Base-by-base conservation (phyloP, 2,113 vertebrate genomes). In the Ailurus styani region DNA sequence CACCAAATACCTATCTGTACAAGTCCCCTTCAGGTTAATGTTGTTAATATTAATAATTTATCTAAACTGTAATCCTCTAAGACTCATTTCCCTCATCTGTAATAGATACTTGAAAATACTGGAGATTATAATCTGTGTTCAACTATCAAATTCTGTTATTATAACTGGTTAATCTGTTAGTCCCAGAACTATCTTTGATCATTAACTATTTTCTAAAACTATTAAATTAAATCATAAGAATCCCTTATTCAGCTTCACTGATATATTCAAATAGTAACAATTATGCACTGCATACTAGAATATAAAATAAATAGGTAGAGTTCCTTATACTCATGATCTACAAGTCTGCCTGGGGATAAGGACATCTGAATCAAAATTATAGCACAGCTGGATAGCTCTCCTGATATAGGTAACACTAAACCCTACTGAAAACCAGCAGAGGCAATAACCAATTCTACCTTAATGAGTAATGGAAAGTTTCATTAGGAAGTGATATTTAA, bases 401-500 rank as follows among this genome's bases (percentile, higher is more conserved):
- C 54, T 85, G 50, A 52, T 3, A 64, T 4, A 47, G 55, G 31
- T 10, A 78, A 85, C 2, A 70, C 31, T 7, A 64, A 66, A 54
- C 21, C 15, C 57, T 55, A 31, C 1, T 31, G 42, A 92, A 92
- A 96, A 54, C 27, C 9, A 45, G 34, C 8, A 47, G 68, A 84
- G 31, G 25, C 47, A 40, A 93, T 37, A 34, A 87, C 21, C 52
- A 90, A 40, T 72, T 42, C 50, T 42, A 25, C 37, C 68, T 87
- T 84, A 64, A 84, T 70, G 50, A 93, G 21, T 90, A 82, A 37
- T 47, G 60, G 40, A 90, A 95, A 54, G 14, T 83, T 90, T 96
- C 62, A 94, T 64, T 57, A 96, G 72, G 57, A 94, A 75, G 34
- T n/a, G 18, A 64, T 79, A 95, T 92, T 95, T 90, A 87, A 95